Base-by-base conservation (phyloP, 1,140 invertebrate genomes). In the Drosophila sturtevanti region DNA sequence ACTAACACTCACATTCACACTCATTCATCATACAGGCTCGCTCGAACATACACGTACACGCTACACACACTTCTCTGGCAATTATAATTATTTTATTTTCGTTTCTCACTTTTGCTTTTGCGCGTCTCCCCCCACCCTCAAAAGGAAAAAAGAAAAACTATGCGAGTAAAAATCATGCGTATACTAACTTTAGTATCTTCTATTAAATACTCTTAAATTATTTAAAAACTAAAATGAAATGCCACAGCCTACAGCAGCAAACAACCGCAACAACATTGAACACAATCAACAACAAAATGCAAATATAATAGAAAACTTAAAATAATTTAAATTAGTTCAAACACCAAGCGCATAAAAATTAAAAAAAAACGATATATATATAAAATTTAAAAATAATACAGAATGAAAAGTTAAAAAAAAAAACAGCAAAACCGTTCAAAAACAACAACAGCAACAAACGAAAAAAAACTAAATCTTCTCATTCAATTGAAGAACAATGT, bases 131-230 rank as follows among this genome's bases (percentile, higher is more conserved):
- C 41, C 6, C 41, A 18, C 41, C 41, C 16, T 38, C 4, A 35
- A 35, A 52, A 22, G 22, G 22, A 52, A 34, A 31, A 16, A 55
- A 4, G n/a, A 55, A 77, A 89, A 82, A 68, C 79, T 79, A 84
- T 14, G 14, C 54, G 27, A 48, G 41, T 48, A 48, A 48, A 48
- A 48, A 48, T 66, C 68, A 77, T 61, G 72, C 84, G 80, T 89
- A 89, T 89, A 89, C 77, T 78, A 78, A 89, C 84, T 16, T 86
- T 89, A 89, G 79, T 84, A 56, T 70, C 56, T 65, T 80, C 65
- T 89, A 80, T 89, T 89, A 51, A 89, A 89, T 89, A 89, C 84
- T 89, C 84, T 82, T 89, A 84, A 89, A 89, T 89, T 89, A 89
- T 89, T 89, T 77, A 84, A 74, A 41, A 61, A 31, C 18, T n/a